Evolutionary conservation across 2,797 vertebrate genomes (phyloP).

Genomic region (Dermochelys coriacea): DNA sequence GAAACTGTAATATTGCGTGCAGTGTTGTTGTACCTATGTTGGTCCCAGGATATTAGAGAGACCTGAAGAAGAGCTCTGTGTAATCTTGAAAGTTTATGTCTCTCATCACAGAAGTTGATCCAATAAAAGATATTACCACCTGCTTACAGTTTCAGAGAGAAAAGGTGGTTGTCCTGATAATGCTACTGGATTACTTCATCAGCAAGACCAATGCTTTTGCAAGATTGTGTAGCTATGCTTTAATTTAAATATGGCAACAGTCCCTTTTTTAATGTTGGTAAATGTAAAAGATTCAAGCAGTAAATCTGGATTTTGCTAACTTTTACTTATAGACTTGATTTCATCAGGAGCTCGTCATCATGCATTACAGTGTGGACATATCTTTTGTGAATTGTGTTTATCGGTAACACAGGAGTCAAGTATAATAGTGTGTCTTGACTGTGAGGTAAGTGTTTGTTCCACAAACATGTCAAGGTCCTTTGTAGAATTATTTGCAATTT

Average conservation of each 20-base stretch:
- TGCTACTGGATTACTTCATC: neutral
- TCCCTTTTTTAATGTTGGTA: neutral
- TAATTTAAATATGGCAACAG: neutral
- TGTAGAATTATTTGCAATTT: neutral
- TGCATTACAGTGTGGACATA: conserved; percentile 62
- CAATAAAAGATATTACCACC: neutral
- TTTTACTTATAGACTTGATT: conserved; percentile 25
- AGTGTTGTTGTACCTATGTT: neutral
- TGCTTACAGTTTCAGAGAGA: too few species aligned
- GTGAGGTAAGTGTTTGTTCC: conserved; percentile 63
- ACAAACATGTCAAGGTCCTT: neutral
- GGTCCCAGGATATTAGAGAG: neutral
- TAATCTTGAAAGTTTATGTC: neutral
- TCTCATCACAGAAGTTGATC: neutral
- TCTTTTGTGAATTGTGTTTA: conserved; percentile 67
- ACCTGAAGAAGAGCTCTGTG: neutral
- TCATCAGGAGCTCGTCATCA: conserved; percentile 43
- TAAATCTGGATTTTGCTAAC: neutral
- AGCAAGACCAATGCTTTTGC: neutral
- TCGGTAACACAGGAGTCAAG: conserved; percentile 48
- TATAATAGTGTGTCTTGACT: conserved; percentile 51
- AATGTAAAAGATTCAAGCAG: neutral
- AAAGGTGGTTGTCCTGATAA: neutral
- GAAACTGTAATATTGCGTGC: neutral
- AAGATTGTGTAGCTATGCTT: neutral